Conservation (phyloP, 2,797 vertebrate genomes). For the Emydoidea blandingii region DNA sequence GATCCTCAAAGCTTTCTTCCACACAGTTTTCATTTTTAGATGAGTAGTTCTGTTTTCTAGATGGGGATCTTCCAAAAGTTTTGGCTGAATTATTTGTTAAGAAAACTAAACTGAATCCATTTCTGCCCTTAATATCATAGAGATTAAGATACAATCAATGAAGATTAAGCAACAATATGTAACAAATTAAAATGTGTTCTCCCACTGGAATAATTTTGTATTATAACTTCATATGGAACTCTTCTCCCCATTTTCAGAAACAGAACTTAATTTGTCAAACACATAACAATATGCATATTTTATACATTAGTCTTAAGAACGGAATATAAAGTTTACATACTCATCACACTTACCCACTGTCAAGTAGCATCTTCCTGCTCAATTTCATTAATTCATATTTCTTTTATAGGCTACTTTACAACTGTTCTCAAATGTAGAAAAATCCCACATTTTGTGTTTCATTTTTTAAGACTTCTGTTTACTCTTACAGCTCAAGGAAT, state of each 20-base stretch:
- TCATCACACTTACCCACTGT: not conserved
- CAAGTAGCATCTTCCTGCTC: not conserved
- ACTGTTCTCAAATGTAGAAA: no score
- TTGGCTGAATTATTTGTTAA: slow-evolving; percentile 87
- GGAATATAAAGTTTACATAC: not conserved
- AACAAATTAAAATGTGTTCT: not conserved
- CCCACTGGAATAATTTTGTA: not conserved
- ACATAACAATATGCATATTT: not conserved
- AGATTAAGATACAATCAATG: not conserved
- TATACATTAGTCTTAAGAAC: not conserved
- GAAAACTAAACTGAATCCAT: slow-evolving; percentile 74
- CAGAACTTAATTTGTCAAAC: no score
- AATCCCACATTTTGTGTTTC: not conserved
- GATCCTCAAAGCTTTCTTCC: slow-evolving; percentile 96
- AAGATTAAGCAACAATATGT: not conserved
- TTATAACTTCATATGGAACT: not conserved
- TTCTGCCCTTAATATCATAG: not conserved
- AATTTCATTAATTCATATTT: not conserved
- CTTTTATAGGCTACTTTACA: no score
- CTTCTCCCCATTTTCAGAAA: not conserved
- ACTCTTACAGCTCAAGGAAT: not conserved
- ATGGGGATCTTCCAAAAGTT: slow-evolving; percentile 81
- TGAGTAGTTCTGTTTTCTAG: slow-evolving; percentile 83
- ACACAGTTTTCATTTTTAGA: slow-evolving; percentile 85
- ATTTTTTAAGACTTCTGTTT: not conserved